Evolutionary conservation across 2,888 invertebrate species (phyloP).

Genomic region (Phalangium opilio): DNA sequence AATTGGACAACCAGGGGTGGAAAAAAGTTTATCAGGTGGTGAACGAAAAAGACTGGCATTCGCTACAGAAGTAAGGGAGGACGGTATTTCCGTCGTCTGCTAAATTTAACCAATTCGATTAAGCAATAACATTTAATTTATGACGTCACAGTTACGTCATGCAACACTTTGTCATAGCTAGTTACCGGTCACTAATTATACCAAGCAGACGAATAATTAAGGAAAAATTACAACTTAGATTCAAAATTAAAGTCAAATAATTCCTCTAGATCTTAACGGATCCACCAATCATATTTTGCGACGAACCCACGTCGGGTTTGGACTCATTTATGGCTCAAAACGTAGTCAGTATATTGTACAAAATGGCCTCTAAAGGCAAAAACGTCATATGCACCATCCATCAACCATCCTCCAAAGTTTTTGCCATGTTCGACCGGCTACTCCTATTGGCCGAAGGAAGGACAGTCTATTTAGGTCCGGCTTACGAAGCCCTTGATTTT

Average conservation of each 20-base stretch:
- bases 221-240: background rate
- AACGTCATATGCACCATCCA: slow-evolving; percentile 40
- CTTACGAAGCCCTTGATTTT: slow-evolving; percentile 35
- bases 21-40: slow-evolving; percentile 77
- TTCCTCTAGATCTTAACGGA: slow-evolving; percentile 36
- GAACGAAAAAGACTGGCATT: slow-evolving; percentile 84
- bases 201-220: background rate
- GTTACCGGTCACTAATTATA: too few species aligned
- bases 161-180: too few species aligned
- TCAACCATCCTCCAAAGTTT: slow-evolving; percentile 37
- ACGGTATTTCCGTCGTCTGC: too few species aligned
- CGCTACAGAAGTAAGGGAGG: slow-evolving; percentile 63
- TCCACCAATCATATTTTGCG: slow-evolving; percentile 38
- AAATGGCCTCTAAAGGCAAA: slow-evolving; percentile 32
- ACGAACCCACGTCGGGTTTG: slow-evolving; percentile 38
- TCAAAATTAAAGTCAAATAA: background rate
- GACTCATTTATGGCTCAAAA: slow-evolving; percentile 35
- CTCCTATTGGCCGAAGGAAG: slow-evolving; percentile 37
- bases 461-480: slow-evolving; percentile 41
- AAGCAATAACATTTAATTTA: too few species aligned
- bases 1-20: slow-evolving; percentile 58
- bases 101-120: too few species aligned
- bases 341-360: slow-evolving; percentile 30
- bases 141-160: too few species aligned
- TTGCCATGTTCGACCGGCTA: slow-evolving; percentile 35